Conservation (phyloP, 2,888 invertebrate species). For the Cerceris ruficornis region DNA sequence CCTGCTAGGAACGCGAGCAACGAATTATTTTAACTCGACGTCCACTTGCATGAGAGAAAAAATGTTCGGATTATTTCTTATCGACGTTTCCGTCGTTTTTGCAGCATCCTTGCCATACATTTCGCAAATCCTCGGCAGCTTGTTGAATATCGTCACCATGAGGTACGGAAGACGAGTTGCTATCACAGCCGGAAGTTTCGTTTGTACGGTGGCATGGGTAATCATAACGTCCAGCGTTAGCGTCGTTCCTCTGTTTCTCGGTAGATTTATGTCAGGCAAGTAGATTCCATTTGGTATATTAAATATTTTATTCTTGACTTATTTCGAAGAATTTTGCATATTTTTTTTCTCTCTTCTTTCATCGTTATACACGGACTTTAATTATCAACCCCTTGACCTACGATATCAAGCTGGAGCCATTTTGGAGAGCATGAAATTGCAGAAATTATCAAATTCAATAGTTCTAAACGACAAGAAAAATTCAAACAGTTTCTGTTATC, state of each 20-base stretch:
- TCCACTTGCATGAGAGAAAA: too few species aligned
- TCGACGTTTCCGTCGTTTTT: slow-evolving; percentile 5
- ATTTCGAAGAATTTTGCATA: not conserved
- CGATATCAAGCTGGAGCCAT: too few species aligned
- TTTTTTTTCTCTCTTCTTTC: too few species aligned
- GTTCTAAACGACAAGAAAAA: too few species aligned
- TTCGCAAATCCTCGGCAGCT: slow-evolving; percentile 82
- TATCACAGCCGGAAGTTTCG: slow-evolving; percentile 79
- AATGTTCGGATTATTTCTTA: not conserved
- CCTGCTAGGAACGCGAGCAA: too few species aligned
- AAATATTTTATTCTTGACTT: slow-evolving; percentile 9
- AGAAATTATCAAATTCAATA: too few species aligned
- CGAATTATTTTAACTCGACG: too few species aligned
- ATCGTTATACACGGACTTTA: too few species aligned
- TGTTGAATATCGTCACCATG: slow-evolving; percentile 81
- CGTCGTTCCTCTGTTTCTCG: slow-evolving; percentile 77
- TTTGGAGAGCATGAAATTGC: too few species aligned
- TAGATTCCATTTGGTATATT: too few species aligned
- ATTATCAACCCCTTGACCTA: too few species aligned
- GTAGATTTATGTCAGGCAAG: slow-evolving; percentile 78
- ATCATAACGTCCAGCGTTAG: slow-evolving; percentile 79
- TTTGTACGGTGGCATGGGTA: slow-evolving; percentile 82
- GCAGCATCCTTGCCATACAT: slow-evolving; percentile 82
- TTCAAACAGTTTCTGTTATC: too few species aligned
- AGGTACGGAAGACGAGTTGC: slow-evolving; percentile 81